Evolutionary conservation across 2,113 vertebrate species (phyloP).

Genomic region (Zosterops pallidus): DNA sequence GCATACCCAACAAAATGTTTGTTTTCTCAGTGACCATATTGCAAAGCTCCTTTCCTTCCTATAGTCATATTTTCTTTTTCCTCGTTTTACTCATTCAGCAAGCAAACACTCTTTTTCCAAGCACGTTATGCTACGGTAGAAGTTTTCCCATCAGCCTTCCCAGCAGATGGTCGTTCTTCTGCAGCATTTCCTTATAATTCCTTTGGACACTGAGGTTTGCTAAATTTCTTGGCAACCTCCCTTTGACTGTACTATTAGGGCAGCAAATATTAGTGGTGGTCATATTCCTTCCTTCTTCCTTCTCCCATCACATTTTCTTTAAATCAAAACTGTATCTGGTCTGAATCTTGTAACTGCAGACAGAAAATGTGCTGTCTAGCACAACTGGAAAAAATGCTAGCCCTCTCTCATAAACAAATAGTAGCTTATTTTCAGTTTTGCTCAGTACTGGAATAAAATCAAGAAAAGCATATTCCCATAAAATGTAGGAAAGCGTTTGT

Average conservation of each 20-base stretch:
- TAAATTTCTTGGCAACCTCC: not conserved
- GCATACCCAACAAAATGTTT: not conserved
- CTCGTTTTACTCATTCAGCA: not conserved
- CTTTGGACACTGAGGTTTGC: not conserved
- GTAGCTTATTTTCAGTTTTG: not conserved
- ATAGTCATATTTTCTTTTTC: not conserved
- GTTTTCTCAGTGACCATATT: not conserved
- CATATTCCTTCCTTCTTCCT: not conserved
- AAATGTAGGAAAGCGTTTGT: not conserved
- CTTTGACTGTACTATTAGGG: not conserved
- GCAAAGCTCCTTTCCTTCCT: not conserved
- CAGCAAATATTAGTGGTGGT: not conserved
- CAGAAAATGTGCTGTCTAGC: not conserved
- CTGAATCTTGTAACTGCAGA: not conserved
- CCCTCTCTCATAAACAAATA: not conserved
- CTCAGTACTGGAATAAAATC: not conserved
- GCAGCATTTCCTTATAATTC: not conserved
- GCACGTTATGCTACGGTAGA: not conserved
- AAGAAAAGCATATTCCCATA: not conserved
- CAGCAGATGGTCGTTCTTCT: not conserved
- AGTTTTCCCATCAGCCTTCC: not conserved
- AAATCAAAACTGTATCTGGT: not conserved
- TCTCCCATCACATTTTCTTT: not conserved
- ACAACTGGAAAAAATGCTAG: not conserved
- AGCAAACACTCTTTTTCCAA: not conserved